Base-by-base conservation (phyloP, 2,113 vertebrate genomes). In the Collichthys lucidus region DNA sequence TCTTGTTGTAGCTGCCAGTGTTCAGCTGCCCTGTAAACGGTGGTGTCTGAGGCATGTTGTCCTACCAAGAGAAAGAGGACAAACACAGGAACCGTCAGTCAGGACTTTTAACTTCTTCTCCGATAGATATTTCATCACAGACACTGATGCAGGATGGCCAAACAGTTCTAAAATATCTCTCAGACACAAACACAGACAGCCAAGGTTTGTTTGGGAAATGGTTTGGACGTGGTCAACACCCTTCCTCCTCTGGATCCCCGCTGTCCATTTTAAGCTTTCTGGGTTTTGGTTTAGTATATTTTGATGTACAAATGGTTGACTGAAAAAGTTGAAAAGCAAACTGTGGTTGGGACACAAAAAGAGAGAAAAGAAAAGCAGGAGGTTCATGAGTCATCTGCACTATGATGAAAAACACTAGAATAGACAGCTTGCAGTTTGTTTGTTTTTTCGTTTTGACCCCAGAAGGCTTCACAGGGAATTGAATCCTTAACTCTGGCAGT, bases 11-110 rank as follows among this genome's bases (percentile, higher is more conserved):
- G 80, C 95, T 78, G 2, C 93, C 93, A 85, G 96, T 93, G 91
- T 96, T 96, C 89, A 97, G 96, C 96, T 97, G 96, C 0, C 92
- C 95, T 24, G 95, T 93, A 87, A 97, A 96, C 6, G 96, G 96
- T 82, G 96, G 95, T 0, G 97, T 98, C 92, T 97, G 97, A 79
- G 97, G 97, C 98, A 98, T 98, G 84, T 91, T 97, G 93, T 95
- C 96, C 97, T 97, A 85, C 40, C 69, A 59, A 40, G 55, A 44
- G 70, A 12, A 47, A 0, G 35, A 61, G 26, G 42, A 74, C 20
- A 65, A 31, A 74, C 55, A 63, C 64, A 77, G 14, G 46, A 22
- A 44, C 1, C 6, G 57, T 73, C 49, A 66, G 79, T 52, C 19
- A 11, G 17, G 29, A 29, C 6, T 29, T 8, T 20, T 12, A 4